These are phyloP conservation scores for Nymphalis io DNA, from an alignment of 1,140 invertebrate species.

Conservation along the genomic window DNA sequence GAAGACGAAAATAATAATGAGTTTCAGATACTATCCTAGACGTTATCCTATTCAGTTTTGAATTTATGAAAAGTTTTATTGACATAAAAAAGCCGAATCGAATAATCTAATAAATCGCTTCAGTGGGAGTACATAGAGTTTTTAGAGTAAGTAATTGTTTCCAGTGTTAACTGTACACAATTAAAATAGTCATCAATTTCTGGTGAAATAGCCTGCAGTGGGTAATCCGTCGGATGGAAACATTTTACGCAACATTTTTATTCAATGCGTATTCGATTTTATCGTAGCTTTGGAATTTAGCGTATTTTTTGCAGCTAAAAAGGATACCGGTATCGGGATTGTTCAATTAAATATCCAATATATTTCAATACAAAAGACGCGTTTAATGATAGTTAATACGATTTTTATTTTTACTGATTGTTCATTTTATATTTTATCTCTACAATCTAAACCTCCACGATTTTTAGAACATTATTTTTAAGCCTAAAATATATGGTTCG, in stretches of 20 bases:
- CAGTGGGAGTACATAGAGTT: not conserved
- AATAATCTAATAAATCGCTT: not conserved
- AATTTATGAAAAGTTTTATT: too few relatives aligned
- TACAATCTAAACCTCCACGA: not conserved
- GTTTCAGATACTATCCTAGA: too few relatives aligned
- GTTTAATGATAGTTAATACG: not conserved
- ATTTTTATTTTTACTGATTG: not conserved
- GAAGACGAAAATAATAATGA: too few relatives aligned
- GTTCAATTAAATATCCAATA: not conserved
- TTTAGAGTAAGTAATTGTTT: conserved; percentile 3
- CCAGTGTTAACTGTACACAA: conserved; percentile 13
- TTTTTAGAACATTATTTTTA: too few relatives aligned
- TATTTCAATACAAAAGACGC: not conserved
- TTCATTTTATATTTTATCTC: not conserved
- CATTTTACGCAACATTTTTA: conserved; percentile 18
- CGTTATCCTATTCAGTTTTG: too few relatives aligned
- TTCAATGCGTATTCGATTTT: conserved; percentile 10
- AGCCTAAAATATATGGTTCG: too few relatives aligned
- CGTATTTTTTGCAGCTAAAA: conserved; percentile 14
- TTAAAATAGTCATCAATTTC: conserved; percentile 21
- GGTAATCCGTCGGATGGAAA: conserved; percentile 18
- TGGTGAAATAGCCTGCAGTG: conserved; percentile 14
- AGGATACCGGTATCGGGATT: conserved; percentile 4
- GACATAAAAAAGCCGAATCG: not conserved
- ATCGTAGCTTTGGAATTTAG: conserved; percentile 12